Conservation (phyloP, 2,888 invertebrate genomes). For the Ferrisia virgata region DNA sequence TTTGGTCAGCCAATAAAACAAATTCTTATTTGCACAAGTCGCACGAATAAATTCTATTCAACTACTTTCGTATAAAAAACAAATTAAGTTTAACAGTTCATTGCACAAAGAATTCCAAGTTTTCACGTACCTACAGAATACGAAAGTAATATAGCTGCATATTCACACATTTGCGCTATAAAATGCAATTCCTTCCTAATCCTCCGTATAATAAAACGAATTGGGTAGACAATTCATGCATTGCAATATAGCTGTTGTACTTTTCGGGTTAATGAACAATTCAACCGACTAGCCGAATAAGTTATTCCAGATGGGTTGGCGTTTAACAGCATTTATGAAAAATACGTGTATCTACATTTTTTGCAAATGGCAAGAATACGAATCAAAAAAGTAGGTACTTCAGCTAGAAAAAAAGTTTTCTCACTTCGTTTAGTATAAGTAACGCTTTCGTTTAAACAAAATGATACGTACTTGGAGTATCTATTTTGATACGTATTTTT, state of each 20-base stretch:
- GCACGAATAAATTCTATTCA: not conserved
- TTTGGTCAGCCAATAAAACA: constrained; percentile 5
- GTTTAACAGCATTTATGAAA: not conserved
- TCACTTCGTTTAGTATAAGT: not conserved
- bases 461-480: too few species aligned
- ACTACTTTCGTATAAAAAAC: constrained; percentile 14
- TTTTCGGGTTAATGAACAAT: constrained; percentile 4
- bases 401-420: not conserved
- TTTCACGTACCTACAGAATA: not conserved
- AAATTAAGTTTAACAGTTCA: constrained; percentile 1
- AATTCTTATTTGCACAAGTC: constrained; percentile 1
- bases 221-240: not conserved
- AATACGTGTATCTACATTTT: not conserved
- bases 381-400: not conserved
- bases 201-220: not conserved
- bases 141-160: not conserved
- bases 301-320: not conserved
- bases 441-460: too few species aligned
- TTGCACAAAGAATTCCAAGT: not conserved
- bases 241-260: not conserved
- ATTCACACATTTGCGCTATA: not conserved
- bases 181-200: not conserved
- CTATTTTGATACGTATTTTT: too few species aligned
- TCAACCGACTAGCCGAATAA: not conserved
- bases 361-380: not conserved